These are phyloP conservation scores for Psittacara wagleri DNA, from an alignment of 2,113 vertebrate species.

Conservation along the genomic window DNA sequence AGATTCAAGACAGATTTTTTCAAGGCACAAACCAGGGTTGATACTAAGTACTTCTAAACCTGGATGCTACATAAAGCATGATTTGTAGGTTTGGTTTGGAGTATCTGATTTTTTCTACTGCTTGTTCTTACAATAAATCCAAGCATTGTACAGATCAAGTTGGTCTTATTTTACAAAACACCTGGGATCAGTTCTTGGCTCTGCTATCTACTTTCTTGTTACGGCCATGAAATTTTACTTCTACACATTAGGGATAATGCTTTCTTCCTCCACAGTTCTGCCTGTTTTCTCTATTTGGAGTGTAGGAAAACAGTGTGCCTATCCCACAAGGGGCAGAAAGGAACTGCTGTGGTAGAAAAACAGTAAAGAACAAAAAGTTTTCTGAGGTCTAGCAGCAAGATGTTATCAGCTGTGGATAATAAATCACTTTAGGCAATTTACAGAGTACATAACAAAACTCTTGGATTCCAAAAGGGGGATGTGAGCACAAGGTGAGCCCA, in stretches of 20 bases:
- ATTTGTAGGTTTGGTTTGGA: background rate
- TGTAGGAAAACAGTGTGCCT: background rate
- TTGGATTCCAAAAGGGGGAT: background rate
- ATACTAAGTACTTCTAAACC: background rate
- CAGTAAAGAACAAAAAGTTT: background rate
- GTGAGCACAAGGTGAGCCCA: background rate
- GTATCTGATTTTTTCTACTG: background rate
- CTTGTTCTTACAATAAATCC: background rate
- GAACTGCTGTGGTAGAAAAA: background rate
- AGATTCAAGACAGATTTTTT: background rate
- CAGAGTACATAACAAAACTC: background rate
- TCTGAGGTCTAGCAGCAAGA: constrained; percentile 19
- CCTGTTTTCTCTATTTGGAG: constrained; percentile 28
- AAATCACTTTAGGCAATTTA: constrained; percentile 28
- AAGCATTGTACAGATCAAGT: background rate
- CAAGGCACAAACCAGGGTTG: background rate
- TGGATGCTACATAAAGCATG: background rate
- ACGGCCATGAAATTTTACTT: constrained; percentile 20
- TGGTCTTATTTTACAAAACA: constrained; percentile 21
- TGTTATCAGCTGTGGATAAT: constrained; percentile 19
- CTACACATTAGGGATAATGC: constrained; percentile 29
- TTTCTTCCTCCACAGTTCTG: constrained; percentile 15
- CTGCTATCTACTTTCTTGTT: constrained; percentile 30
- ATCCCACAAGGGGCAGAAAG: background rate
- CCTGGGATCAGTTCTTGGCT: constrained; percentile 13